Base-by-base conservation (phyloP, 92 coral and sea anemone genomes). In the Epizoanthus ramosus region DNA sequence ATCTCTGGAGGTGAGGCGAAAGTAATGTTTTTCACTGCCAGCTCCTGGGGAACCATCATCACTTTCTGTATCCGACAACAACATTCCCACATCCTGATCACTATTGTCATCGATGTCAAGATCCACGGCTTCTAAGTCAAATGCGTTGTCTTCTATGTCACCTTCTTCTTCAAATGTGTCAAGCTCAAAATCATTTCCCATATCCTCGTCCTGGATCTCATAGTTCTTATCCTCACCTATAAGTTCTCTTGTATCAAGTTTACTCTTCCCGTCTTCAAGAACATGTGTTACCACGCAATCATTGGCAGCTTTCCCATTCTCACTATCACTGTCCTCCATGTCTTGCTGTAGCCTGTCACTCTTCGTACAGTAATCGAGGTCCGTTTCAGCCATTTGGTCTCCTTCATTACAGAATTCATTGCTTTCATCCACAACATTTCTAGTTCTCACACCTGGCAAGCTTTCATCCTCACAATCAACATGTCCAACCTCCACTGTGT, bases 1-100 rank as follows among this genome's bases (percentile, higher is more conserved):
- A 77, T 61, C 82, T 63, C 35, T 77, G 41, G 82, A 77, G 56
- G 82, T 77, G 57, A 77, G 70, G 47, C 82, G 82, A 77, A 8
- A 41, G 41, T 77, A 61, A 5, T 24, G 58, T 41, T 33, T 77
- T n/a, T 33, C 45, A 18, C 39, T 43, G 15, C 23, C 52, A 23
- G 23, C 24, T 37, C 22, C 56, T 61, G 71, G 43, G 23, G 57
- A 3, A 15, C 2, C 70, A 63, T 43, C 80, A 7, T 53, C 53
- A 24, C 82, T 84, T 18, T 72, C 73, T 50, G 68, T 8, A 50
- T 80, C 74, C 35, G 63, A 67, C 53, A 80, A 59, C 22, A 73
- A 9, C 72, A 53, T 74, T 28, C 74, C 74, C 4, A 63, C 83
- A 13, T 74, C 65, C 21, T 47, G 56, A 74, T 65, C 52, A 45